Evolutionary conservation across 2,797 vertebrate genomes (phyloP).

Genomic region (Myripristis murdjan): DNA sequence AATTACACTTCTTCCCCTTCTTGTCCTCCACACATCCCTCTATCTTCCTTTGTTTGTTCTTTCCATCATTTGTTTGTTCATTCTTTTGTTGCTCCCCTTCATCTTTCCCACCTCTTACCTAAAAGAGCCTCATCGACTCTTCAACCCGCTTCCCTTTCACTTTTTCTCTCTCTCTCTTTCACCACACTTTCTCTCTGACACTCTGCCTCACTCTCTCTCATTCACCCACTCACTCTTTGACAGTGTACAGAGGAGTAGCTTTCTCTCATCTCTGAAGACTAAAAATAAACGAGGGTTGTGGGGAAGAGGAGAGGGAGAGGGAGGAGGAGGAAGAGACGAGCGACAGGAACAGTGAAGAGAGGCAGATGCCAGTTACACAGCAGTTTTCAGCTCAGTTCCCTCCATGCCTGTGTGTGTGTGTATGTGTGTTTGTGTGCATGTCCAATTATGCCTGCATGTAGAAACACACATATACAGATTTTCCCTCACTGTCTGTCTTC

Average conservation of each 20-base stretch:
- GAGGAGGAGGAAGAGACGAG: conserved; percentile 33
- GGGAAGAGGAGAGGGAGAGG: conserved; percentile 16
- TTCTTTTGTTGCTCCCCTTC: conserved; percentile 40
- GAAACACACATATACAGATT: conserved; percentile 21
- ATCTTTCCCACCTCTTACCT: conserved; percentile 50
- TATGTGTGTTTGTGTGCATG: conserved; percentile 2
- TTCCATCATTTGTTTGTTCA: conserved; percentile 43
- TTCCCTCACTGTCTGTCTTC: conserved; percentile 38
- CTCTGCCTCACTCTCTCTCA: conserved; percentile 51
- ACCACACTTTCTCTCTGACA: too few relatives aligned
- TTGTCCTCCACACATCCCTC: conserved; percentile 62
- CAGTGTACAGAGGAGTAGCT: conserved; percentile 75
- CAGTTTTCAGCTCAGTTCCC: conserved; percentile 68
- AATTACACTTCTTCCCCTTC: conserved; percentile 41
- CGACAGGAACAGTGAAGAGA: conserved; percentile 18
- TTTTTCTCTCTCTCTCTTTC: conserved; percentile 33
- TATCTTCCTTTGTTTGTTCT: conserved; percentile 40
- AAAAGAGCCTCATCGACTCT: conserved; percentile 61
- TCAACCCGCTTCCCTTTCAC: conserved; percentile 52
- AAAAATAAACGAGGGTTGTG: conserved; percentile 81
- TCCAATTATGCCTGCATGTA: conserved; percentile 44
- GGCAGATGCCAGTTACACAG: conserved; percentile 73
- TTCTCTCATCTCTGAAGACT: conserved; percentile 82
- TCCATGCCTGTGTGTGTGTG: conserved; percentile 21
- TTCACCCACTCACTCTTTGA: conserved; percentile 80